These are phyloP conservation scores for Dermochelys coriacea DNA, from an alignment of 2,797 vertebrate species.

Conservation along the genomic window DNA sequence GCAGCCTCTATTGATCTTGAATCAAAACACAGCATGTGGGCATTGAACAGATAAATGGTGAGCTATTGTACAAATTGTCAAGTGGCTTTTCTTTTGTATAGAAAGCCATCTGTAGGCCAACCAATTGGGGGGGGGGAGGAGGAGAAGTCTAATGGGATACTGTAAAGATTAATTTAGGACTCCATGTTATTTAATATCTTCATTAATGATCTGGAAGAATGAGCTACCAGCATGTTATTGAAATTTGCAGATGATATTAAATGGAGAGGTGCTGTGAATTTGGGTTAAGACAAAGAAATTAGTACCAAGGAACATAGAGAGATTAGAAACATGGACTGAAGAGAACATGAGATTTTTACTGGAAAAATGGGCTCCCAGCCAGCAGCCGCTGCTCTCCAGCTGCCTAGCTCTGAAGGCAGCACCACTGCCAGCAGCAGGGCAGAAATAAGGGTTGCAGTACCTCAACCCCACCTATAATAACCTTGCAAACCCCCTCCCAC, in stretches of 20 bases:
- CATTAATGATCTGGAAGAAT: neutral
- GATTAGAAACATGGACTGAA: neutral
- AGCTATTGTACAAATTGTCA: neutral
- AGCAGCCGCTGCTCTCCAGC: too few species aligned
- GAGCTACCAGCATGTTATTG: neutral
- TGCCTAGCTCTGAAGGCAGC: too few species aligned
- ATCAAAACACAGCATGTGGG: neutral
- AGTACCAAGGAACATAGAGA: neutral
- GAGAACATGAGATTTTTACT: rapidly evolving
- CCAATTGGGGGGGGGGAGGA: rapidly evolving
- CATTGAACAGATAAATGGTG: neutral
- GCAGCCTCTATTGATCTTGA: neutral
- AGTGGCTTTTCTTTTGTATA: neutral
- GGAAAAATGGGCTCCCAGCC: too few species aligned
- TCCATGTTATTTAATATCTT: neutral
- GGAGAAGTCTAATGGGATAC: neutral
- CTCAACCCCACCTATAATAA: too few species aligned
- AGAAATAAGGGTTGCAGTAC: too few species aligned
- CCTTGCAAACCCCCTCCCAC: too few species aligned
- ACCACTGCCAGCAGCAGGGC: too few species aligned
- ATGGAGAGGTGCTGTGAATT: neutral
- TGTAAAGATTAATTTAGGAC: neutral
- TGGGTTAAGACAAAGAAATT: neutral
- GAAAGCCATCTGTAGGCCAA: rapidly evolving
- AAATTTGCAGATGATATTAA: neutral